Evolutionary conservation across 2,888 invertebrate genomes (phyloP), one percentile per base, ranked within the genome.

Genomic region (Standfussiana lucernea): DNA sequence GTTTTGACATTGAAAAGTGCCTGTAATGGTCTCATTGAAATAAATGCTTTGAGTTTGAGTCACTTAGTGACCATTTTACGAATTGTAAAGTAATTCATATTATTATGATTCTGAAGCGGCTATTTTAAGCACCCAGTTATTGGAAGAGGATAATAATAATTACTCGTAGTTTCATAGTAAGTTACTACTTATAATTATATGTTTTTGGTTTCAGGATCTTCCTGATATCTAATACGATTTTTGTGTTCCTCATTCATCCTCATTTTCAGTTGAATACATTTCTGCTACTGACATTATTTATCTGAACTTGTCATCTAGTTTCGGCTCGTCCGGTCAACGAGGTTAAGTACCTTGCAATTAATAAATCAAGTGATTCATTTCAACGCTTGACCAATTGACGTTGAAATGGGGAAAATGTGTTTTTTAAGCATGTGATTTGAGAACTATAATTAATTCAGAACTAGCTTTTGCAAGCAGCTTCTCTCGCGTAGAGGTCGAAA

Each of bases 281-380:
- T 10, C 4, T 24, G 53, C 6, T 13, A 13, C n/a, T 13, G 13
- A 47, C 21, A n/a, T 65, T 66, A 18, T 59, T 75, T 59, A 28
- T 59, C 6, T 40, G 21, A 75, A 47, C 32, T 47, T 40, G 47
- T 61, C 47, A 15, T 40, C 32, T 40, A 50, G n/a, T 47, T 47
- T 59, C 15, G 45, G 37, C 18, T 35, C 21, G 61, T 24, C 32
- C n/a, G 59, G 61, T 59, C 24, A 75, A 6, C n/a, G 18, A 50
- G 59, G 75, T 67, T 40, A 77, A 61, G 21, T 66, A 75, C 47
- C n/a, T n/a, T n/a, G 50, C 32, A 10, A 61, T 66, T 61, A 64
- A 76, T 42, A 66, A 47, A n/a, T 59, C n/a, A 18, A 61, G 75
- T 42, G 47, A 77, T 77, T 77, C 5, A 50, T 67, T 40, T 61